Conservation (phyloP, 2,888 invertebrate species). For the Eulithis prunata region DNA sequence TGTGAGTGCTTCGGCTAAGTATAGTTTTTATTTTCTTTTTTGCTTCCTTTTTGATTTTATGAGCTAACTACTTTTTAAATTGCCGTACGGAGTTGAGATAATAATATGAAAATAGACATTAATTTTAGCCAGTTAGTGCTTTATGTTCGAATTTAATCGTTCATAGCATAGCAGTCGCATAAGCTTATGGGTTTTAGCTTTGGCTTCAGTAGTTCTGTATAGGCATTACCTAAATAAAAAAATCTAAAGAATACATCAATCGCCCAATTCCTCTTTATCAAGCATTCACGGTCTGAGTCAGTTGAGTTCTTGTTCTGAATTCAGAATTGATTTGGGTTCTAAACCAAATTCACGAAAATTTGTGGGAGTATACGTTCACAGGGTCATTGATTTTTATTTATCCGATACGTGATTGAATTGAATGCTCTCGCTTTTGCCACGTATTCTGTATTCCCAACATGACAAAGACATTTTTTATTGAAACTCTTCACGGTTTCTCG, state of each 20-base stretch:
- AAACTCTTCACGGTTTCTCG: constrained; percentile 59
- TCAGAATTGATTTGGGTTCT: constrained; percentile 37
- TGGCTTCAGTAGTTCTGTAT: no score
- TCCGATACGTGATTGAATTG: constrained; percentile 60
- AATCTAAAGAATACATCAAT: constrained; percentile 8
- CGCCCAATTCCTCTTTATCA: constrained; percentile 22
- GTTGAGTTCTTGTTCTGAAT: constrained; percentile 33
- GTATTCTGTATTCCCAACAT: constrained; percentile 54
- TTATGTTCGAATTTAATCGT: no score
- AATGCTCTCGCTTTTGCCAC: constrained; percentile 64
- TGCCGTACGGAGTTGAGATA: background rate
- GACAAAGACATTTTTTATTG: constrained; percentile 48
- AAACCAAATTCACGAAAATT: constrained; percentile 41
- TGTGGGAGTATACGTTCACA: constrained; percentile 43
- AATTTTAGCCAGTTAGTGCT: background rate
- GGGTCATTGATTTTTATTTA: constrained; percentile 52
- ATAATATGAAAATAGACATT: constrained; percentile 3
- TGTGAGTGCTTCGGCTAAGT: constrained; percentile 26
- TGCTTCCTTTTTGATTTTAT: constrained; percentile 17
- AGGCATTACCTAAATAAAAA: background rate
- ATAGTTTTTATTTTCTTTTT: constrained; percentile 17
- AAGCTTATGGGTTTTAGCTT: no score
- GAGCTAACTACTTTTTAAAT: constrained; percentile 5
- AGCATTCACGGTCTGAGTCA: constrained; percentile 19
- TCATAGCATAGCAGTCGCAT: no score